Conservation (phyloP, 2,888 invertebrate genomes). For the Geophilus truncorum region DNA sequence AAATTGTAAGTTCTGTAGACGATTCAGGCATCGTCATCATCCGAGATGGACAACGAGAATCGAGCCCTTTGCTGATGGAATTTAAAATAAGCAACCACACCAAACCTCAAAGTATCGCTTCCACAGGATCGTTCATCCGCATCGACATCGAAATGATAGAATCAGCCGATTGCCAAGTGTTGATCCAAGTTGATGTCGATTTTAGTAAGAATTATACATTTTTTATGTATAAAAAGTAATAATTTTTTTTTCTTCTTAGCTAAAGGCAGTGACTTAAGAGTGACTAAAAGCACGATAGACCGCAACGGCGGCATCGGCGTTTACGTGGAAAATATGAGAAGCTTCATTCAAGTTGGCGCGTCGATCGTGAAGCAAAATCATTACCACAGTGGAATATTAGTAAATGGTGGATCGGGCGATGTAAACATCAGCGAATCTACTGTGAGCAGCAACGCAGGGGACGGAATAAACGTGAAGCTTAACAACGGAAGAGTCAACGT, state of each 20-base stretch:
- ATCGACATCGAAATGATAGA: slow-evolving; percentile 65
- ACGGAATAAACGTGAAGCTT: slow-evolving; percentile 92
- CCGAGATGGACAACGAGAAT: slow-evolving; percentile 68
- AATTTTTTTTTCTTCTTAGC: slow-evolving; percentile 44
- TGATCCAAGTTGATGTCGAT: slow-evolving; percentile 60
- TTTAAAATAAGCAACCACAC: slow-evolving; percentile 77
- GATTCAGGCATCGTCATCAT: slow-evolving; percentile 71
- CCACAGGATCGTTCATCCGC: slow-evolving; percentile 71
- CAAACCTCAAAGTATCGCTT: slow-evolving; percentile 80
- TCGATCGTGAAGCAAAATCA: slow-evolving; percentile 79
- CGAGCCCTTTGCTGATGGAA: slow-evolving; percentile 64
- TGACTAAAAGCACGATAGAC: slow-evolving; percentile 75
- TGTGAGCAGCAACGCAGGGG: slow-evolving; percentile 84
- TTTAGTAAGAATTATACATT: slow-evolving; percentile 44
- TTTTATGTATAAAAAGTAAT: neutral
- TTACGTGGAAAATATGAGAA: slow-evolving; percentile 80
- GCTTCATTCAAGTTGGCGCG: slow-evolving; percentile 77
- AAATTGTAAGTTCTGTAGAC: slow-evolving; percentile 60
- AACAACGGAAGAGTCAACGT: slow-evolving; percentile 91
- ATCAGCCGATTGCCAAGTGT: slow-evolving; percentile 63
- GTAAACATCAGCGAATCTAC: slow-evolving; percentile 86
- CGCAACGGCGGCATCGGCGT: slow-evolving; percentile 92
- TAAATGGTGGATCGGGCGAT: slow-evolving; percentile 77
- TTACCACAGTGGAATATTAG: slow-evolving; percentile 56
- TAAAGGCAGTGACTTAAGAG: slow-evolving; percentile 77